Conservation (phyloP, 2,888 invertebrate genomes). For the Drosophila paramelanica region DNA sequence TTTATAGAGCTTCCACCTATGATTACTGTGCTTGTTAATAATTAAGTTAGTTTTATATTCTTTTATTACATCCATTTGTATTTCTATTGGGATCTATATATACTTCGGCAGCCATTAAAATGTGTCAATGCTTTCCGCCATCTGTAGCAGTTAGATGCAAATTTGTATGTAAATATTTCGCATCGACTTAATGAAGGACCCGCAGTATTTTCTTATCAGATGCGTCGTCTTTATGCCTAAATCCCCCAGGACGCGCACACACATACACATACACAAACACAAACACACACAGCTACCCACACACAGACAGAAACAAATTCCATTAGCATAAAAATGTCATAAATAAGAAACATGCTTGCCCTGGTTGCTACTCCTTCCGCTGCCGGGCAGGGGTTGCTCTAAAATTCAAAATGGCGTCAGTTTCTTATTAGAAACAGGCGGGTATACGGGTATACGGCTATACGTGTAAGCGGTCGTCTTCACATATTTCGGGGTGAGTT, state of each 20-base stretch:
- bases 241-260: slow-evolving; percentile 39
- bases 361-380: slow-evolving; percentile 52
- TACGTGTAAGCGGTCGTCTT: slow-evolving; percentile 42
- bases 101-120: slow-evolving; percentile 36
- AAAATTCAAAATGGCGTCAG: slow-evolving; percentile 81
- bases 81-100: background rate
- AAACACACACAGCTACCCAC: slow-evolving; percentile 10
- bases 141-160: slow-evolving; percentile 25
- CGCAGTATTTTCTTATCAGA: slow-evolving; percentile 70
- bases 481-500: slow-evolving; percentile 69
- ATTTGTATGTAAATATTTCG: slow-evolving; percentile 4
- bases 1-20: too few species aligned
- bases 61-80: too few species aligned
- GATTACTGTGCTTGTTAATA: too few species aligned
- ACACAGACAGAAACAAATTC: slow-evolving; percentile 44
- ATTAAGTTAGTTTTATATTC: too few species aligned
- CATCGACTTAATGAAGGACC: slow-evolving; percentile 26
- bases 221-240: slow-evolving; percentile 49
- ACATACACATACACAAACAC: slow-evolving; percentile 21
- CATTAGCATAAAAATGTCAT: slow-evolving; percentile 82
- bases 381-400: slow-evolving; percentile 60
- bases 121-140: slow-evolving; percentile 39
- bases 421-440: slow-evolving; percentile 82
- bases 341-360: slow-evolving; percentile 73
- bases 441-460: slow-evolving; percentile 11